A percentile compares a stretch with the other conserved stretches of the same genome.
These are phyloP conservation scores for Tetramorium simillimum DNA, from an alignment of 1,140 invertebrate genomes.

Conservation along the genomic window DNA sequence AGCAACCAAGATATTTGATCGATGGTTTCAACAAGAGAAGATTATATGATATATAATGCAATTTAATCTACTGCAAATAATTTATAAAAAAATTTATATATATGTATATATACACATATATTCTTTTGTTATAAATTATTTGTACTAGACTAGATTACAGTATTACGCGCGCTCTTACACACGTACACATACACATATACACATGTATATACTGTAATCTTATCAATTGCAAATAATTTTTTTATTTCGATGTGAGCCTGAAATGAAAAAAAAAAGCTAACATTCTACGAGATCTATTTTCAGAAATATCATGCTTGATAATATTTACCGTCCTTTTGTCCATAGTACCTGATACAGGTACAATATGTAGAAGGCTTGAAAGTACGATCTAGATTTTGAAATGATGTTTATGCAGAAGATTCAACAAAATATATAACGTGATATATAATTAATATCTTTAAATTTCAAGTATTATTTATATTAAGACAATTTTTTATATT, in stretches of 20 bases:
- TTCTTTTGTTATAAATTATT: neutral
- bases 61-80: neutral
- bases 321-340: constrained; percentile 57
- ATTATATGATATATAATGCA: neutral
- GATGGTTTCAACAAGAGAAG: neutral
- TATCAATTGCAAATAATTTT: constrained; percentile 14
- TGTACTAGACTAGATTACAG: neutral
- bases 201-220: constrained; percentile 5
- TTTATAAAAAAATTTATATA: neutral
- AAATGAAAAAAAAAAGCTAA: neutral
- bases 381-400: constrained; percentile 42
- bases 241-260: constrained; percentile 18
- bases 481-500: constrained; percentile 5
- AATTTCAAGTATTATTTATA: constrained; percentile 11
- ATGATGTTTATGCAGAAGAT: constrained; percentile 52
- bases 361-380: constrained; percentile 47
- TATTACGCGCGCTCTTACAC: constrained; percentile 7
- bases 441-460: neutral
- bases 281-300: constrained; percentile 55
- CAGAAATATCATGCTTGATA: constrained; percentile 42
- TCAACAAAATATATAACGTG: constrained; percentile 1
- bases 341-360: constrained; percentile 59
- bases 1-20: constrained; percentile 9
- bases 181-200: too few relatives aligned
- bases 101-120: constrained; percentile 8